These are phyloP conservation scores for Turdus rufiventris DNA, from an alignment of 2,113 vertebrate species.

Conservation along the genomic window DNA sequence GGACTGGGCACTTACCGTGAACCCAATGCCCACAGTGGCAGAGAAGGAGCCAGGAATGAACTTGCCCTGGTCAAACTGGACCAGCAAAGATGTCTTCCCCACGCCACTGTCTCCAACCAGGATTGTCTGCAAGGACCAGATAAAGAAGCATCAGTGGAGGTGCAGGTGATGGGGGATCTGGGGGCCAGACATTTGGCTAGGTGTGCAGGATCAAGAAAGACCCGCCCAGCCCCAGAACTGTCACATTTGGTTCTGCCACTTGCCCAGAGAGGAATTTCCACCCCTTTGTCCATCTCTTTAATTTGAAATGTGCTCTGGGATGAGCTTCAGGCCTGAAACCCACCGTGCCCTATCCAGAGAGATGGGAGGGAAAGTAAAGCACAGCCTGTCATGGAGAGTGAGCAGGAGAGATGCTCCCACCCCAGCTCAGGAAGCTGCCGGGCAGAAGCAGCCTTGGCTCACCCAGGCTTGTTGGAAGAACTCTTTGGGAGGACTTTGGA, in stretches of 20 bases:
- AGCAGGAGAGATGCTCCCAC: not conserved
- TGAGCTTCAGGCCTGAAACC: not conserved
- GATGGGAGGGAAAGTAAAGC: not conserved
- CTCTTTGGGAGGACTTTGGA: not conserved
- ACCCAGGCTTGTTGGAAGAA: not conserved
- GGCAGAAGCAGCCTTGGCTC: not conserved
- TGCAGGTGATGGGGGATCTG: fast-evolving
- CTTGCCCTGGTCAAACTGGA: slow-evolving; percentile 94
- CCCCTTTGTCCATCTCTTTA: not conserved
- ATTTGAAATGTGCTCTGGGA: not conserved
- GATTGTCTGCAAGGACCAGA: slow-evolving; percentile 80
- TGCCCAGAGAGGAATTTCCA: not conserved
- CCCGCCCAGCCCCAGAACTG: fast-evolving
- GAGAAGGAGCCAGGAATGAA: slow-evolving; percentile 92
- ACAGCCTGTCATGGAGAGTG: fast-evolving
- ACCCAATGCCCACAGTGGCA: slow-evolving; percentile 89
- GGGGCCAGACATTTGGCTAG: not conserved
- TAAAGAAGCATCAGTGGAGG: not conserved
- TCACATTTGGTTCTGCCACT: not conserved
- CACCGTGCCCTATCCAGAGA: not conserved
- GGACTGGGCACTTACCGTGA: slow-evolving; percentile 79
- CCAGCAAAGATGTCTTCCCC: slow-evolving; percentile 89
- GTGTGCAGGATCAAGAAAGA: not conserved
- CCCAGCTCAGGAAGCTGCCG: fast-evolving
- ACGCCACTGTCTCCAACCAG: slow-evolving; percentile 90